Conservation (phyloP, 2,888 invertebrate species). For the Eristalis pertinax region DNA sequence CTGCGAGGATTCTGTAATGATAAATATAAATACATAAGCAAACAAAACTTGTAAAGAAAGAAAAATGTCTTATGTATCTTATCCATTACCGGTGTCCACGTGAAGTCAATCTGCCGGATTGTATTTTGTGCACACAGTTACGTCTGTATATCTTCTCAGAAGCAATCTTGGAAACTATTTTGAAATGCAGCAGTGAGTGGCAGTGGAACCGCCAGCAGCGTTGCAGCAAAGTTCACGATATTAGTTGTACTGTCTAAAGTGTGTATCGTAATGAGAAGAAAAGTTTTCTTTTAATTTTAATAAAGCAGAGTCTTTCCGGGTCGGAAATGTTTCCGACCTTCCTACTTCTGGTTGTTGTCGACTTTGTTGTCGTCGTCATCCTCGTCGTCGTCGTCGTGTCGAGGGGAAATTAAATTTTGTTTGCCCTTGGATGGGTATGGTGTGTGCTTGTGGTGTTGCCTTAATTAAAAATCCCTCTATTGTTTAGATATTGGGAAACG, state of each 20-base stretch:
- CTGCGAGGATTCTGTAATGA: background rate
- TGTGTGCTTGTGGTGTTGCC: slow-evolving; percentile 32
- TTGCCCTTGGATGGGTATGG: slow-evolving; percentile 13
- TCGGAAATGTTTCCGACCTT: slow-evolving; percentile 54
- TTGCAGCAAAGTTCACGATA: slow-evolving; percentile 33
- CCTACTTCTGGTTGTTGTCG: slow-evolving; percentile 17
- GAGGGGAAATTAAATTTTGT: slow-evolving; percentile 24
- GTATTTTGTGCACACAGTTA: slow-evolving; percentile 21
- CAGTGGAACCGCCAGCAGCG: background rate
- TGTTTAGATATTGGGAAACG: slow-evolving; percentile 42
- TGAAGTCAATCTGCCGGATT: slow-evolving; percentile 12
- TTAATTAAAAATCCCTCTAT: slow-evolving; percentile 55
- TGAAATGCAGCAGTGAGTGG: slow-evolving; percentile 4
- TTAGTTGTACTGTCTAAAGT: slow-evolving; percentile 35
- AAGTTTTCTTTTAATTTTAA: slow-evolving; percentile 66
- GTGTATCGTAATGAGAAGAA: slow-evolving; percentile 49
- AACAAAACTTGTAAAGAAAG: slow-evolving; percentile 4
- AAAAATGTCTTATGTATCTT: slow-evolving; percentile 14
- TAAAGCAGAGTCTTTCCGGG: slow-evolving; percentile 57
- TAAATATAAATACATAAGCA: slow-evolving; percentile 11
- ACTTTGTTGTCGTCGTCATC: slow-evolving; percentile 13
- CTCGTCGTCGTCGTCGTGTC: background rate
- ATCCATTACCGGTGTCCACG: slow-evolving; percentile 13
- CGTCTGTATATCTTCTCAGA: slow-evolving; percentile 35
- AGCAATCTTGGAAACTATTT: slow-evolving; percentile 55